phyloP scores from a whole-genome alignment of 2,113 vertebrate genomes.

The Rousettus leschenaultii region DNA sequence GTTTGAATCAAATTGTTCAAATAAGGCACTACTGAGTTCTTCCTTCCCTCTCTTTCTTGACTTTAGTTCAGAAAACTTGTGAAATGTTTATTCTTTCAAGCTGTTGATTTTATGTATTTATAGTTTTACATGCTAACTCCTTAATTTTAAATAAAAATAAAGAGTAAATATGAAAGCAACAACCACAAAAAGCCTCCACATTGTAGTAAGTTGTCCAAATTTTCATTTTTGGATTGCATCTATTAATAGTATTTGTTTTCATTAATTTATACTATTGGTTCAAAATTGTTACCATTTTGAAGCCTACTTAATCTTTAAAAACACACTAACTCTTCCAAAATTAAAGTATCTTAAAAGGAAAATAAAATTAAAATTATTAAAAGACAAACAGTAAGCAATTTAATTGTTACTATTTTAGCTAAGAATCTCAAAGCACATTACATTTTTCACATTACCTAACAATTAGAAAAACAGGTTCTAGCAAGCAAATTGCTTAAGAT shows the following conservation, averaged over 20 bases:
- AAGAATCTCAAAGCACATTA: neutral
- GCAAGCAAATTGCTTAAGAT: neutral
- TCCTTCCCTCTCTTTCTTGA: neutral
- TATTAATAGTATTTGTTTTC: neutral
- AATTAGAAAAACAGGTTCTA: neutral
- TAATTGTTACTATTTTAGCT: neutral
- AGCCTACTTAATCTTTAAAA: neutral
- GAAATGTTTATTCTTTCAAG: slow-evolving; percentile 23
- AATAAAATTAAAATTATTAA: neutral
- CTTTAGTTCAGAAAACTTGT: slow-evolving; percentile 1
- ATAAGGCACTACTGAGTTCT: neutral
- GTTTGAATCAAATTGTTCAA: neutral
- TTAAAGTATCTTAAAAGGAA: neutral
- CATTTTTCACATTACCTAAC: neutral
- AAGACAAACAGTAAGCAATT: slow-evolving; percentile 9
- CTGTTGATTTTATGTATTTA: neutral
- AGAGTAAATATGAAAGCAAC: neutral
- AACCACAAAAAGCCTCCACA: neutral
- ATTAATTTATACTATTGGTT: neutral
- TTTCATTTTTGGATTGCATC: neutral
- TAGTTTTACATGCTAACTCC: neutral
- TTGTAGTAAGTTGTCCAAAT: neutral
- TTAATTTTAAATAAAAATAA: slow-evolving; percentile 45
- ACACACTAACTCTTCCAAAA: neutral
- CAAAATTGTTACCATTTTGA: neutral